Evolutionary conservation across 2,888 invertebrate species (phyloP), one percentile per base, ranked within the genome.

Genomic region (Metopia argyrocephala): DNA sequence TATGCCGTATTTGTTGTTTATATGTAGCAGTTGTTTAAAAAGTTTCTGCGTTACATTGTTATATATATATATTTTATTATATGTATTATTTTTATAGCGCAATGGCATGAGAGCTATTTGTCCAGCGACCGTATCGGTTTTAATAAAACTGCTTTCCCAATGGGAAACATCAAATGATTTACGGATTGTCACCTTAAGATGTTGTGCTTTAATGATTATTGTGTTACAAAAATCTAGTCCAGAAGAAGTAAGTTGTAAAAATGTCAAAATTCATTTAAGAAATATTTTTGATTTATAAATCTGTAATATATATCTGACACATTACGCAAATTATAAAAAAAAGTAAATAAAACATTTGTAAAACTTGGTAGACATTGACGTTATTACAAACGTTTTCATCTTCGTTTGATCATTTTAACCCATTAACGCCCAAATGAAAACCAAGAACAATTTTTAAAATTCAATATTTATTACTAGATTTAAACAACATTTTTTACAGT

Each of bases 21-120:
- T n/a, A n/a, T 28, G 20, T 31, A 27, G 27, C 23, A 28, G 15
- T 62, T 52, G 21, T 31, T 12, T 46, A 48, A 2, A 0, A 1
- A 18, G 3, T 56, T 28, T 59, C 68, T n/a, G n/a, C n/a, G n/a
- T 46, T 52, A 18, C 25, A 12, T 38, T 48, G 46, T 68, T 48
- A 12, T 23, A 59, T 23, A 25, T 62, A 46, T 27, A 25, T 27
- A 15, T 45, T 52, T 59, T 48, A n/a, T 6, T 38, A 15, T 25
- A 56, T 61, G 27, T 20, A 52, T 46, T 7, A 21, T 28, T 31
- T 64, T 62, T 46, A 52, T 62, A 93, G 91, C 91, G 91, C 69
- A 93, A 93, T 91, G 93, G 93, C 52, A 89, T 93, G 87, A 91
- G 92, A 82, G 92, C 93, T 57, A 92, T 93, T 80, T 93, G 92